Evolutionary conservation across 2,113 vertebrate genomes (phyloP), one percentile per base, ranked within the genome.

Genomic region (Nettapus auritus): DNA sequence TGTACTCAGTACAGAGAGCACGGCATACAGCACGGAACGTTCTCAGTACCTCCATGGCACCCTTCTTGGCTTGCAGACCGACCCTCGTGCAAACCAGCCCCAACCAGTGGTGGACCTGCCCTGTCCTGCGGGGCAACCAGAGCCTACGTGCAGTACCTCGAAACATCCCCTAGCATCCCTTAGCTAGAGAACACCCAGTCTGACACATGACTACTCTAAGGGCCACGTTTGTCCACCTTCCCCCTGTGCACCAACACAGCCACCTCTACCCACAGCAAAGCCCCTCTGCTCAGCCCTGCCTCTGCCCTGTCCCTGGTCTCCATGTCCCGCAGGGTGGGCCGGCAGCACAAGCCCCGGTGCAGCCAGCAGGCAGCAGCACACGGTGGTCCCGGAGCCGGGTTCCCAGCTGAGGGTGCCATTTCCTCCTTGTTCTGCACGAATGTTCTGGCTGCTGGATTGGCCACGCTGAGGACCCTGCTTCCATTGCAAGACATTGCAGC

Each of bases 321-420:
- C 7, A 13, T 25, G 50, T 18, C 16, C 18, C 17, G 3, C 29
- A 57, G 29, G 55, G 31, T 20, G 55, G 31, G 55, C 55, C 34
- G 76, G 28, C 20, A 26, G 25, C 56, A 44, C 53, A 25, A 57
- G 13, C 36, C 31, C 36, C 23, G 38, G 22, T 42, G 53, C 31
- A 19, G 15, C 25, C 22, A 20, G 46, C 38, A 52, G 34, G 8
- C 28, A 25, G 11, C 34, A 9, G 63, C 23, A 29, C 56, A 33
- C 0, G 0, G n/a, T 28, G 38, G 4, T 52, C 48, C 64, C 0
- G 1, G 16, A n/a, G 31, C 21, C 55, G 25, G 34, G 8, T 17
- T 68, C 34, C 55, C 50, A 29, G 44, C 21, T 36, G 57, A 16
- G 15, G 19, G 22, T 19, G 44, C n/a, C 38, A 9, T 29, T 74